These are phyloP conservation scores for Gallinago undulata DNA, from an alignment of 2,113 vertebrate genomes.

Conservation along the genomic window DNA sequence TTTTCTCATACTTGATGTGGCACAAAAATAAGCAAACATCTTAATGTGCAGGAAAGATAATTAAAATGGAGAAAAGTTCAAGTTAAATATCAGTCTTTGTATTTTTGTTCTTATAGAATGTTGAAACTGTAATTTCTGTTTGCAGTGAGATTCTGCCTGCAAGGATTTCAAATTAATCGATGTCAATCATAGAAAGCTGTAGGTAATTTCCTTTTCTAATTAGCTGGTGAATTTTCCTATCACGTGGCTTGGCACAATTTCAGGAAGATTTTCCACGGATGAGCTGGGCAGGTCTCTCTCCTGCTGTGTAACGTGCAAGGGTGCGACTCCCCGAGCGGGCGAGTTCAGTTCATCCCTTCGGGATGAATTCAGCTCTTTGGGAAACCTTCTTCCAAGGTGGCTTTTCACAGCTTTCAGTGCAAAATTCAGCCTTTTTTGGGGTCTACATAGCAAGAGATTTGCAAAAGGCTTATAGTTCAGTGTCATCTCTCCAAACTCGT, in stretches of 20 bases:
- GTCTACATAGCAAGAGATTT: background rate
- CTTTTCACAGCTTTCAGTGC: background rate
- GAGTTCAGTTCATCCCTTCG: background rate
- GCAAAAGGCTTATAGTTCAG: background rate
- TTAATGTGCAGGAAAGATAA: background rate
- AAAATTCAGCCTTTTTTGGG: background rate
- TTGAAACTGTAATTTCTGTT: background rate
- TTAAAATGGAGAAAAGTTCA: background rate
- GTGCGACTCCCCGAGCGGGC: background rate
- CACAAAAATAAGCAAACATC: background rate
- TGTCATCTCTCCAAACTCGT: background rate
- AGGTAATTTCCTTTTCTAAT: background rate
- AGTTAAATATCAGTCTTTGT: background rate
- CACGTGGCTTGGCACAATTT: background rate
- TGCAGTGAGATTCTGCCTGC: background rate
- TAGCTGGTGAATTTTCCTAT: background rate
- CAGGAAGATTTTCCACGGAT: background rate
- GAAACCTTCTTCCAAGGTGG: background rate
- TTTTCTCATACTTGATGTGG: background rate
- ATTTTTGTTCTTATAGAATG: background rate
- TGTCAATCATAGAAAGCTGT: background rate
- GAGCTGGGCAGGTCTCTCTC: background rate
- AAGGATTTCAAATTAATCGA: background rate
- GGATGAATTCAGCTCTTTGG: background rate
- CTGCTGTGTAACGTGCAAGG: accelerated